Base-by-base conservation (phyloP, 2,888 invertebrate species). In the Pollenia labialis region DNA sequence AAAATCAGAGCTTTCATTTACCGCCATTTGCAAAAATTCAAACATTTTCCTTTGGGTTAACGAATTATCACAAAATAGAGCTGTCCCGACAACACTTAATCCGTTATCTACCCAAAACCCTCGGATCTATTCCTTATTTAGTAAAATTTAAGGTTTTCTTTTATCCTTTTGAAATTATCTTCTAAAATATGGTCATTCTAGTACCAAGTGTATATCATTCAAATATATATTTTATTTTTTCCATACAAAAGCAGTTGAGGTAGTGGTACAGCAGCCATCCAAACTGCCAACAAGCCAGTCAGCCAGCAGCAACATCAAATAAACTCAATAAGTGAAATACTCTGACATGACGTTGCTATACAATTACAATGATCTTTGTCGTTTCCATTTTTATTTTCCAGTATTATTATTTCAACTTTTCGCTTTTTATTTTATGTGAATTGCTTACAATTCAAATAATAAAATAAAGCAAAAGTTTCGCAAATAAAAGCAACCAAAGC, bases 291-390 rank as follows among this genome's bases (percentile, higher is more conserved):
- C 32, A 32, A 32, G 4, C 32, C 32, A 32, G 32, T 32, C 32
- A 32, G 32, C 32, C 52, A 14, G 42, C 54, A 69, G 32, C 52
- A 46, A 79, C 69, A 80, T 54, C 66, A 71, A 66, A 50, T 44
- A 82, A 81, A 64, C 80, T 72, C 80, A 80, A 71, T 64, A 64
- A 64, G 52, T 72, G 46, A 81, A 62, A 62, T 68, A 80, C 85
- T 60, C 40, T 81, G 76, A 68, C 76, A 60, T 85, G 81, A 81
- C 68, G 85, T 71, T 82, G 82, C 79, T 80, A 68, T 77, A 72
- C 32, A 85, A 82, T 82, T 82, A 79, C 85, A 74, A 56, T 85
- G 79, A 85, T 68, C 40, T 75, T 80, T 79, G 79, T 60, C 50
- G 66, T 69, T 75, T 40, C 32, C 32, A 32, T 32, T 48, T 40